Conservation (phyloP, 2,797 vertebrate species). For the Phaenicophaeus curvirostris region DNA sequence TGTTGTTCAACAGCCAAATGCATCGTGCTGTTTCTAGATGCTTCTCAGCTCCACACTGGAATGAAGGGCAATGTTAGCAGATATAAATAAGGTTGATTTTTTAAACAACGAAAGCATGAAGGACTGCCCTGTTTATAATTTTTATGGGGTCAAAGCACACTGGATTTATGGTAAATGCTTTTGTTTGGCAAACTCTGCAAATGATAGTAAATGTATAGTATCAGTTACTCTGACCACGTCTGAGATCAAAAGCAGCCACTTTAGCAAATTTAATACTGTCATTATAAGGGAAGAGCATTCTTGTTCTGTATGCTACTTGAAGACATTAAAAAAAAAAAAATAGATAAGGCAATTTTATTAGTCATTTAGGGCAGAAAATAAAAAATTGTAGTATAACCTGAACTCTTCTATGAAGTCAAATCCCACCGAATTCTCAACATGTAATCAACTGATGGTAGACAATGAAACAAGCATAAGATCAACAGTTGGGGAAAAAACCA, state of each 20-base stretch:
- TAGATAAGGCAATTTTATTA: neutral
- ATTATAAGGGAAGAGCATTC: neutral
- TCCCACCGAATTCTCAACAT: neutral
- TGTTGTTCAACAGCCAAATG: neutral
- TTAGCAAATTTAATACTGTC: neutral
- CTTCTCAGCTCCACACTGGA: neutral
- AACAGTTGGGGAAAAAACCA: neutral
- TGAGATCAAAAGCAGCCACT: neutral
- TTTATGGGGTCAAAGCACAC: neutral
- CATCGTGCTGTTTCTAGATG: neutral
- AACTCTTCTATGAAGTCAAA: neutral
- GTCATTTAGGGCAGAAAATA: neutral
- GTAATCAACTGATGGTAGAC: neutral
- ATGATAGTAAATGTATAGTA: neutral
- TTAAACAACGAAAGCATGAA: neutral
- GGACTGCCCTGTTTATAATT: neutral
- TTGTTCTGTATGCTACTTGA: neutral
- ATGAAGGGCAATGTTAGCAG: neutral
- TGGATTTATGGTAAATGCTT: neutral
- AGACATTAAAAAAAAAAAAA: neutral
- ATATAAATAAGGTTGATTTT: neutral
- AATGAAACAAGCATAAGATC: neutral
- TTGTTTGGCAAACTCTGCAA: neutral
- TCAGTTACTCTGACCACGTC: neutral
- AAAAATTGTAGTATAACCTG: neutral